Evolutionary conservation across 2,113 vertebrate species (phyloP).

Genomic region (Thamnophis sirtalis): DNA sequence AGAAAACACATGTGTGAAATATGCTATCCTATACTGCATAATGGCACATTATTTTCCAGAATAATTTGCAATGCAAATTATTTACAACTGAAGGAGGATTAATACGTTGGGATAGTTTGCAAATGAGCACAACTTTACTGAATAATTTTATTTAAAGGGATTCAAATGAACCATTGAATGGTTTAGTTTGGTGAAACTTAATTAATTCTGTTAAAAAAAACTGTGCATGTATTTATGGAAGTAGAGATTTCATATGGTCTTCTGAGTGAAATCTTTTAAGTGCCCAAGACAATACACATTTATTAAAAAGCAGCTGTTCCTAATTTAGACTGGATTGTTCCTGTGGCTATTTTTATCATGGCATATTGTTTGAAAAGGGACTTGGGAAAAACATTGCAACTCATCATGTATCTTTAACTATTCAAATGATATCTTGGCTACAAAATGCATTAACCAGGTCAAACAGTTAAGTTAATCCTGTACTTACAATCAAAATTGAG

Average conservation of each 20-base stretch:
- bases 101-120: not conserved
- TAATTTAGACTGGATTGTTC: not conserved
- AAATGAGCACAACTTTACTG: not conserved
- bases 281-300: not conserved
- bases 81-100: not conserved
- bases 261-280: not conserved
- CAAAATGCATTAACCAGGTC: not conserved
- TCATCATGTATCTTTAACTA: rapidly evolving
- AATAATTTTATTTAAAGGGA: not conserved
- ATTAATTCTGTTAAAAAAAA: not conserved
- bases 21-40: not conserved
- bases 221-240: not conserved
- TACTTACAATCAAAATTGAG: too few relatives aligned
- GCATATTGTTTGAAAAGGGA: not conserved
- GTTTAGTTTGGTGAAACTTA: not conserved
- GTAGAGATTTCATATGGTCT: not conserved
- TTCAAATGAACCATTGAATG: not conserved
- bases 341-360: not conserved
- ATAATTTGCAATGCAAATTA: not conserved
- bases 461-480: not conserved
- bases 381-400: not conserved
- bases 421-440: not conserved
- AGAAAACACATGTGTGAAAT: not conserved
- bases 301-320: not conserved
- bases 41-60: not conserved